Evolutionary conservation across 2,888 invertebrate genomes (phyloP).

Genomic region (Caenorhabditis afra): DNA sequence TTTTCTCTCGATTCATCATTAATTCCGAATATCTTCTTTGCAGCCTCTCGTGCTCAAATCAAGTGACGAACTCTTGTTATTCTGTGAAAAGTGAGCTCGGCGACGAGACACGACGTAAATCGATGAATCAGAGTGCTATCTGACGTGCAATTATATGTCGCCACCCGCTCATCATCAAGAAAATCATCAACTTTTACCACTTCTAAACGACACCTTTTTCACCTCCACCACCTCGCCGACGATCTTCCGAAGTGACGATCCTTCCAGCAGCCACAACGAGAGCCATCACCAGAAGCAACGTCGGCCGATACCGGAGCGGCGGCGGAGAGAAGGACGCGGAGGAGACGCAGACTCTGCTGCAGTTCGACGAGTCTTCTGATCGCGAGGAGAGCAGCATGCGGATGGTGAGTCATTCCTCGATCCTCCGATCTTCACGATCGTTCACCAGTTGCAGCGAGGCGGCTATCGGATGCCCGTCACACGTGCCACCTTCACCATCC

Average conservation of each 20-base stretch:
- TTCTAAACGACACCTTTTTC: conserved; percentile 11
- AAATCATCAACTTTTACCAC: conserved; percentile 34
- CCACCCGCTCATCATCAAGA: conserved; percentile 46
- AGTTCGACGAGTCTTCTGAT: conserved; percentile 23
- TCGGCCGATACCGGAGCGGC: conserved; percentile 28
- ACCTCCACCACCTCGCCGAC: background rate
- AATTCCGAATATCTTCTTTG: too few relatives aligned
- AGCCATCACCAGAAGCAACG: conserved; percentile 9
- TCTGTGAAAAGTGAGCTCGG: conserved; percentile 22
- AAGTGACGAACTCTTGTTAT: conserved; percentile 1
- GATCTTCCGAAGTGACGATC: conserved; percentile 5
- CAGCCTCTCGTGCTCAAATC: conserved; percentile 40
- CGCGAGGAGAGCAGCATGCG: conserved; percentile 41
- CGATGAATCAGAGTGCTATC: conserved; percentile 52
- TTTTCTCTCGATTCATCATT: conserved; percentile 14
- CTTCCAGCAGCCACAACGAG: conserved; percentile 5
- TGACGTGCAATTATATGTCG: conserved; percentile 57
- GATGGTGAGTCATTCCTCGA: conserved; percentile 35
- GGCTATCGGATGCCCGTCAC: conserved; percentile 64
- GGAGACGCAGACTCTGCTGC: conserved; percentile 46
- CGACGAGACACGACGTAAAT: conserved; percentile 31
- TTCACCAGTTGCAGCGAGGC: conserved; percentile 39
- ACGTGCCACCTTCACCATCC: conserved; percentile 52
- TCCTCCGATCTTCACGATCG: background rate
- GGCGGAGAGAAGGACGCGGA: conserved; percentile 45